Evolutionary conservation across 1,140 invertebrate species (phyloP).

Genomic region (Rhizoglyphus robini): DNA sequence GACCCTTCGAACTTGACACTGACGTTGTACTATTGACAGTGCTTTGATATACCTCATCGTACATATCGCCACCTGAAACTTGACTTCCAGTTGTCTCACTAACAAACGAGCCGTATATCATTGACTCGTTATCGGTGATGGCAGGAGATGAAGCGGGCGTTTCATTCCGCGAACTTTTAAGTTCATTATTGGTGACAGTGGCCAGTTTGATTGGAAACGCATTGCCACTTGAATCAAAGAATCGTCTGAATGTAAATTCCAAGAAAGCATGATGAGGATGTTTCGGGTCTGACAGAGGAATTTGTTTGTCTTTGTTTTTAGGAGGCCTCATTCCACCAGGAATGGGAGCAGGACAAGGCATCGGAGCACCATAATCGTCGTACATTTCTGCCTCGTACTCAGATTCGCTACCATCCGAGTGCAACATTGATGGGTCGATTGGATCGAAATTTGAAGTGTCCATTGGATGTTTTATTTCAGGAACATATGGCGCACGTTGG

Average conservation of each 20-base stretch:
- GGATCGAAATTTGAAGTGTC: constrained; percentile 97
- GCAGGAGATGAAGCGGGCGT: too few species aligned
- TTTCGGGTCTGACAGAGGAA: constrained; percentile 47
- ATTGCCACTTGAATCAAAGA: constrained; percentile 84
- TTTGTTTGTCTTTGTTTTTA: constrained; percentile 23
- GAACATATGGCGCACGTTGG: constrained; percentile 77
- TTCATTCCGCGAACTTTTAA: too few species aligned
- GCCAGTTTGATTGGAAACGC: too few species aligned
- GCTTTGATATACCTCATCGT: too few species aligned
- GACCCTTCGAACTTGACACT: too few species aligned
- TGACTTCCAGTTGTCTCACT: too few species aligned
- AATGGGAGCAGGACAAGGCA: constrained; percentile 37
- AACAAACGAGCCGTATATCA: too few species aligned
- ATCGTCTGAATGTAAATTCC: constrained; percentile 96
- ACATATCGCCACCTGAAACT: too few species aligned
- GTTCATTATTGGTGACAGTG: too few species aligned
- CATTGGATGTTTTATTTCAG: constrained; percentile 77
- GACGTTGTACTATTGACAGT: too few species aligned
- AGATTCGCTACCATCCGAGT: background rate
- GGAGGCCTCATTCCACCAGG: background rate
- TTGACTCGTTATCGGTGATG: too few species aligned
- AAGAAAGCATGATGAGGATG: constrained; percentile 87
- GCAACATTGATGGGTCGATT: background rate
- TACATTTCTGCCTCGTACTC: too few species aligned
- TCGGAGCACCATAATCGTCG: background rate